phyloP scores from a whole-genome alignment of 1,140 invertebrate genomes.

The Triops cancriformis region DNA sequence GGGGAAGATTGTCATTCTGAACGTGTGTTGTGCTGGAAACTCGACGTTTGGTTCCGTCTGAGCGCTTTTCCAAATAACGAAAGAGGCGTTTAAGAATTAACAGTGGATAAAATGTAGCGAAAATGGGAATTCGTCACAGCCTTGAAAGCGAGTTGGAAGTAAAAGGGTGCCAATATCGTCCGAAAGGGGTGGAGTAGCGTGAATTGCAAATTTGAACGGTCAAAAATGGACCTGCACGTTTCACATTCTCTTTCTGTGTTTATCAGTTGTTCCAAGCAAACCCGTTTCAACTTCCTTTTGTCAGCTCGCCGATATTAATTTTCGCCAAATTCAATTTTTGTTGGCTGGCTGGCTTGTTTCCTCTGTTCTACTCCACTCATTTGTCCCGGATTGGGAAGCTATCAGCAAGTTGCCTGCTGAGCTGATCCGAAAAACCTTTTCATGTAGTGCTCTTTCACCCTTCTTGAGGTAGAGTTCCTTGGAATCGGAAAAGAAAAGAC shows the following conservation, averaged over 20 bases:
- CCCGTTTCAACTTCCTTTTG: not conserved
- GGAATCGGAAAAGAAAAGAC: not conserved
- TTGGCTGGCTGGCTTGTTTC: too few species aligned
- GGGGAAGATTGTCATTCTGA: not conserved
- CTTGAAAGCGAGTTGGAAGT: not conserved
- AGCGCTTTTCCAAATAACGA: not conserved
- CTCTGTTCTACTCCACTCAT: too few species aligned
- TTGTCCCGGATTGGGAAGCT: too few species aligned
- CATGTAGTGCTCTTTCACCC: not conserved
- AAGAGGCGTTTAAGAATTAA: not conserved
- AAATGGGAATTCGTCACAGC: not conserved
- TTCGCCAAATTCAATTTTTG: too few species aligned
- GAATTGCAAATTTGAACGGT: not conserved
- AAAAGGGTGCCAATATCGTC: constrained; percentile 9
- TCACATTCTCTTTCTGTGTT: not conserved
- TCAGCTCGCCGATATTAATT: too few species aligned
- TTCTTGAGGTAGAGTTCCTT: not conserved
- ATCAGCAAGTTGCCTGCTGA: too few species aligned
- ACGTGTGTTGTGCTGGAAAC: not conserved
- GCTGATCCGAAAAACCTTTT: not conserved
- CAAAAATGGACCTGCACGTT: not conserved
- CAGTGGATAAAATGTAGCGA: not conserved
- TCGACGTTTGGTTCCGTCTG: not conserved
- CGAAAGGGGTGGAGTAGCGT: not conserved
- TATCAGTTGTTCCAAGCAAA: not conserved